phyloP scores from a whole-genome alignment of 2,888 invertebrate genomes.

The Melipona bicolor region DNA sequence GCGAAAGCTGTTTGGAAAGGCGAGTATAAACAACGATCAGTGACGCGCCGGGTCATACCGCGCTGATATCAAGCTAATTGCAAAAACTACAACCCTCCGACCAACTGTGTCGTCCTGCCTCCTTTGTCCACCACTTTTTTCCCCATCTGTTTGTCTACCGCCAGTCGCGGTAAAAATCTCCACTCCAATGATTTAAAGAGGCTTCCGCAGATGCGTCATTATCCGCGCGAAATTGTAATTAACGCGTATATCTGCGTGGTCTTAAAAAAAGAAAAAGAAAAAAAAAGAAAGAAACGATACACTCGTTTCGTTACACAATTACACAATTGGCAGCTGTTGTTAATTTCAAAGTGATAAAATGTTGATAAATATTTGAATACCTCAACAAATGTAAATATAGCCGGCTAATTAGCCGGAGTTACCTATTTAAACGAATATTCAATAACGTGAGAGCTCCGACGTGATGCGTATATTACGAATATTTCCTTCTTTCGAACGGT shows the following conservation, averaged over 20 bases:
- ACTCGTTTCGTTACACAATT: not conserved
- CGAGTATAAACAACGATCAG: slow-evolving; percentile 57
- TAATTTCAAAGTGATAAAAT: not conserved
- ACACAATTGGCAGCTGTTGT: not conserved
- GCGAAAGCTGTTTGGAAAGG: slow-evolving; percentile 51
- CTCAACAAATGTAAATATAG: not conserved
- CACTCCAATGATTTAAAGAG: not conserved
- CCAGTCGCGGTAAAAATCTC: not conserved
- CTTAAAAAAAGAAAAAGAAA: not conserved
- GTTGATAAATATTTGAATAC: slow-evolving; percentile 9
- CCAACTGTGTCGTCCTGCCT: slow-evolving; percentile 45
- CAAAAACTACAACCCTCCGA: slow-evolving; percentile 73
- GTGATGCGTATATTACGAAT: not conserved
- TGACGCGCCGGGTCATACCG: slow-evolving; percentile 73
- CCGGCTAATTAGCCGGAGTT: slow-evolving; percentile 5
- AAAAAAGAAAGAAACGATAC: too few relatives aligned
- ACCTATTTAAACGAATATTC: slow-evolving; percentile 16
- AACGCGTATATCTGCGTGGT: too few relatives aligned
- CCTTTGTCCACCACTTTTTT: not conserved
- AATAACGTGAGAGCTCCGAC: not conserved
- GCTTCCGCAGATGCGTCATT: too few relatives aligned
- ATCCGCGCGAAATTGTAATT: too few relatives aligned
- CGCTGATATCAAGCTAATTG: slow-evolving; percentile 79
- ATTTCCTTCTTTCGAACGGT: slow-evolving; percentile 5
- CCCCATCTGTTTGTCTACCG: not conserved